A percentile compares a stretch with the other conserved stretches of the same genome.
Evolutionary conservation across 2,888 invertebrate species (phyloP).

Genomic region (Aethes cnicana): DNA sequence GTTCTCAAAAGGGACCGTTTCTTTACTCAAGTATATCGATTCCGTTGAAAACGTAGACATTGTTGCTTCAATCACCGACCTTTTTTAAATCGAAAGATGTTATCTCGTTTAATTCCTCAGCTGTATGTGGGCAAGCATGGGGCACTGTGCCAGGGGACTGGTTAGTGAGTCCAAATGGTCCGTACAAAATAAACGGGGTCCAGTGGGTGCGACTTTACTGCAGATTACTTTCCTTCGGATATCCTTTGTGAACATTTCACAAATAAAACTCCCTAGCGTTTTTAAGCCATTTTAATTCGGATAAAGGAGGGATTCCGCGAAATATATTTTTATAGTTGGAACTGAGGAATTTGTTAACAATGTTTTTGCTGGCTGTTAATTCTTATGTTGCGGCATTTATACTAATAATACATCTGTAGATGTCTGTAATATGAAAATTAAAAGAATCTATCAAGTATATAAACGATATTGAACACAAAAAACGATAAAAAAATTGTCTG

Average conservation of each 20-base stretch:
- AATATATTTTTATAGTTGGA: slow-evolving; percentile 19
- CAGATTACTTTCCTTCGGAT: slow-evolving; percentile 47
- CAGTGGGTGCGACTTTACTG: slow-evolving; percentile 44
- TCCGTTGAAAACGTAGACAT: not conserved
- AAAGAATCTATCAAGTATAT: no score
- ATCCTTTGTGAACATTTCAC: slow-evolving; percentile 45
- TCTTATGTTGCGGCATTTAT: no score
- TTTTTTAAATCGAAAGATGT: slow-evolving; percentile 63
- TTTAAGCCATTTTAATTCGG: slow-evolving; percentile 47
- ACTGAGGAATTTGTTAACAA: slow-evolving; percentile 22
- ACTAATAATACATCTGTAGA: no score
- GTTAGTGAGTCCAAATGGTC: slow-evolving; percentile 46
- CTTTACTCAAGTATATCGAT: no score
- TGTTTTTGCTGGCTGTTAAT: no score
- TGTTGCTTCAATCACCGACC: slow-evolving; percentile 38
- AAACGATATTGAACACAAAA: no score
- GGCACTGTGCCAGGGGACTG: slow-evolving; percentile 38
- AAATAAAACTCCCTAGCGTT: slow-evolving; percentile 44
- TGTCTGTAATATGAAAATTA: no score
- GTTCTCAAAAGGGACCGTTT: no score
- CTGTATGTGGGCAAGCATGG: slow-evolving; percentile 32
- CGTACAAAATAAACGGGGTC: slow-evolving; percentile 43
- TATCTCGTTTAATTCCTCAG: slow-evolving; percentile 53
- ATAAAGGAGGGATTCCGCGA: slow-evolving; percentile 21
- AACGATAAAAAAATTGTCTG: no score